Conservation (phyloP, 30 jellyfish, hydroid and myxozoan species). For the Morbakka virulenta region DNA sequence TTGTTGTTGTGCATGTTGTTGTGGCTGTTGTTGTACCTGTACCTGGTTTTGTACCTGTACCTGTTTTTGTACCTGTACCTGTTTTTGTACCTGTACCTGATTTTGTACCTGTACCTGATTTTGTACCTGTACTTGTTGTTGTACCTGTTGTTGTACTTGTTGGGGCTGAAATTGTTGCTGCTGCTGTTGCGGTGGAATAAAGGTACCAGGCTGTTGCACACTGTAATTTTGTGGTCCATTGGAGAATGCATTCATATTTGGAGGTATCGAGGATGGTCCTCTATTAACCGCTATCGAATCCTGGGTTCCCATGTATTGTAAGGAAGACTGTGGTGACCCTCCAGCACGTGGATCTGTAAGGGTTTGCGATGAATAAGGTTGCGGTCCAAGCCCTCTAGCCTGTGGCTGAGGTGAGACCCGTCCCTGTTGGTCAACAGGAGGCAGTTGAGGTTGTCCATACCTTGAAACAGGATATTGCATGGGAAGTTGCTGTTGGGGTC, state of each 20-base stretch:
- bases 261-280: slow-evolving; percentile 75
- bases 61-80: no score
- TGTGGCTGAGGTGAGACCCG: slow-evolving; percentile 21
- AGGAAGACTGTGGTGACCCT: slow-evolving; percentile 48
- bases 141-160: slow-evolving; percentile 9
- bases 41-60: no score
- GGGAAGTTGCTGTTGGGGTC: background rate
- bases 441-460: slow-evolving; percentile 26
- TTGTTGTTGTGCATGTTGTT: background rate
- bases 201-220: no score
- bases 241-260: slow-evolving; percentile 29
- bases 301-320: slow-evolving; percentile 27
- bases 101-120: background rate
- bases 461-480: slow-evolving; percentile 11
- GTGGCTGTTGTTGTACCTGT: background rate
- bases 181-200: background rate
- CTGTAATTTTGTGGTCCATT: slow-evolving; percentile 38
- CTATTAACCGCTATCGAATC: background rate
- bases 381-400: slow-evolving; percentile 28
- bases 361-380: slow-evolving; percentile 39
- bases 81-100: no score
- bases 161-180: slow-evolving; percentile 46
- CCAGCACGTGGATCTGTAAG: slow-evolving; percentile 33
- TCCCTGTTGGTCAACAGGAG: slow-evolving; percentile 15
- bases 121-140: background rate